Evolutionary conservation across 2,888 invertebrate genomes (phyloP).

Genomic region (Balanococcus diminutus): DNA sequence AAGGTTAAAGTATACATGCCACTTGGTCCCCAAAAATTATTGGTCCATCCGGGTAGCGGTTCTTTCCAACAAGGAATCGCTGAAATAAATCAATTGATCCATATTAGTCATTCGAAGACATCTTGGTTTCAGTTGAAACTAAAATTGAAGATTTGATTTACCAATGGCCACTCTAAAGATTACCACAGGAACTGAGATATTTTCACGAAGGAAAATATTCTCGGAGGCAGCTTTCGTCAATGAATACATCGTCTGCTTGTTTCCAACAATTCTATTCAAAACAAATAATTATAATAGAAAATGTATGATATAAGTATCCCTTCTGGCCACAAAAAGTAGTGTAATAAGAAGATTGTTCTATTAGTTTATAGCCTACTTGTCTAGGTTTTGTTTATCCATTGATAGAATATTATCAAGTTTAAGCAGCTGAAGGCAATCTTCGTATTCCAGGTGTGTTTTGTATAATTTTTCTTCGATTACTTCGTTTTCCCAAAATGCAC

Average conservation of each 20-base stretch:
- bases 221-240: constrained; percentile 91
- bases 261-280: neutral
- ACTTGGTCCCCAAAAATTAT: constrained; percentile 88
- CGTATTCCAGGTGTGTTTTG: neutral
- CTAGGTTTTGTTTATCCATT: neutral
- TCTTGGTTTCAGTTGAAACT: neutral
- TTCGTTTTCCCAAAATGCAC: neutral
- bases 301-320: too few relatives aligned
- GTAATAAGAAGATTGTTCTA: too few relatives aligned
- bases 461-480: constrained; percentile 3
- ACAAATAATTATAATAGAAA: neutral
- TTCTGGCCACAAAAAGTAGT: too few relatives aligned
- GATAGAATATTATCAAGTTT: neutral
- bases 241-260: constrained; percentile 67
- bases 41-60: constrained; percentile 88
- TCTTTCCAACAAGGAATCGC: constrained; percentile 81
- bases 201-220: constrained; percentile 71
- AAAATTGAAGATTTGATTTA: neutral
- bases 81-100: constrained; percentile 59
- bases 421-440: neutral
- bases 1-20: constrained; percentile 69
- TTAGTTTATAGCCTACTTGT: neutral
- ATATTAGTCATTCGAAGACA: neutral
- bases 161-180: constrained; percentile 81
- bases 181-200: constrained; percentile 76